Percentiles rank a stretch among this genome's conserved stretches.
Evolutionary conservation across 2,797 vertebrate species (phyloP).

Genomic region (Halcyon badia): DNA sequence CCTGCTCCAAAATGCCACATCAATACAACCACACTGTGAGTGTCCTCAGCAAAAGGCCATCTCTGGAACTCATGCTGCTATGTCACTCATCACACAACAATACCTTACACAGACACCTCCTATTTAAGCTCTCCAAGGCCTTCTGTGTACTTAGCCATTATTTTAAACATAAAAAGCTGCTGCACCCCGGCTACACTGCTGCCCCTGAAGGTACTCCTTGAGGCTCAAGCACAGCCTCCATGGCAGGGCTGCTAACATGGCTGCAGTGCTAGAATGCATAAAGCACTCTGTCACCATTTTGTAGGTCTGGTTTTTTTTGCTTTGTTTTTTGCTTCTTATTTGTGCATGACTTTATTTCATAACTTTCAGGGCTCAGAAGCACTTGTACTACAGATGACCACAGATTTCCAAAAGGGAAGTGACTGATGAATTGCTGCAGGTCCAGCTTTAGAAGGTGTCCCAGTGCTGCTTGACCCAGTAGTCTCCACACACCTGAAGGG

Average conservation of each 20-base stretch:
- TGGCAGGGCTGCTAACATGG: background rate
- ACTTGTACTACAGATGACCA: background rate
- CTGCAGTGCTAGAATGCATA: background rate
- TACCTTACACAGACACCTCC: background rate
- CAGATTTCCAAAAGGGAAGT: background rate
- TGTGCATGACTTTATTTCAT: background rate
- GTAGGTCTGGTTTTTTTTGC: background rate
- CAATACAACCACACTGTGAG: rapidly evolving
- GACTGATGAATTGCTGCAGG: background rate
- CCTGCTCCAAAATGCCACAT: rapidly evolving
- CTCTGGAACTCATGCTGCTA: background rate
- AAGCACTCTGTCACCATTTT: background rate
- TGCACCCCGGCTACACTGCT: no score
- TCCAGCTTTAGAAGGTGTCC: background rate
- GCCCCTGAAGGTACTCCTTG: no score
- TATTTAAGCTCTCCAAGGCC: background rate
- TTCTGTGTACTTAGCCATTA: background rate
- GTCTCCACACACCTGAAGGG: background rate
- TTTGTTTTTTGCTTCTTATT: background rate
- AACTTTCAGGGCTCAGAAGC: background rate
- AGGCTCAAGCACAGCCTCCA: background rate
- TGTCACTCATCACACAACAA: background rate
- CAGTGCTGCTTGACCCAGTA: background rate
- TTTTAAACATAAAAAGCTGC: background rate
- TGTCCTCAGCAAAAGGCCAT: background rate